Evolutionary conservation across 2,113 vertebrate genomes (phyloP), one percentile per base, ranked within the genome.

Genomic region (Hemichromis elongatus): DNA sequence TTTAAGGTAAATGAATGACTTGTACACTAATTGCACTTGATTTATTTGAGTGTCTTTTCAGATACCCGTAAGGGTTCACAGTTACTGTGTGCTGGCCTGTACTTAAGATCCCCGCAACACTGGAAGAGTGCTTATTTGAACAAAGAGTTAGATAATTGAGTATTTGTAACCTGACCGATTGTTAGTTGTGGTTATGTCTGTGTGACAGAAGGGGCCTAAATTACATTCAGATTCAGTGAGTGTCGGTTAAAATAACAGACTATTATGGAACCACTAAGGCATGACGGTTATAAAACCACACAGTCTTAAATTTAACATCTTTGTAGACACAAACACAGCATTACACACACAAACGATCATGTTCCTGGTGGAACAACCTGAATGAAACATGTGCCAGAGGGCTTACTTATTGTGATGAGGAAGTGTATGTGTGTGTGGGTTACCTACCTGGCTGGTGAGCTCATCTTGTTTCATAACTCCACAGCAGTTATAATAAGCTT

Each of bases 391-490:
- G 33, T 86, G 84, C 77, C 73, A 9, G 14, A 79, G 70, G 84
- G 68, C 50, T 87, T 87, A 81, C 53, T 88, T 28, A 77, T 40
- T 28, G 28, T 47, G 77, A 78, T 81, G 73, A 84, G 83, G 81
- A 84, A 75, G 85, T 84, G 77, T 84, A 59, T 87, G 47, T 77
- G 57, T 54, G 57, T 66, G 54, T 80, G 66, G 63, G 63, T 70
- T 70, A 45, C 45, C 80, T 84, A 89, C 86, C 89, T 92, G 87
- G 57, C 50, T 47, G 50, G 84, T 89, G 91, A 88, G 77, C 66
- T 92, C 89, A 89, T 79, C 57, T 30, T 57, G 84, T 90, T 92
- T 92, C 85, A 89, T 88, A 88, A 86, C 66, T 52, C 52, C 82
- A 80, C 80, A 61, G 70, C 75, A 79, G 84, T 54, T 81, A 50